phyloP scores from a whole-genome alignment of 2,888 invertebrate genomes.

The Ophion costatus region DNA sequence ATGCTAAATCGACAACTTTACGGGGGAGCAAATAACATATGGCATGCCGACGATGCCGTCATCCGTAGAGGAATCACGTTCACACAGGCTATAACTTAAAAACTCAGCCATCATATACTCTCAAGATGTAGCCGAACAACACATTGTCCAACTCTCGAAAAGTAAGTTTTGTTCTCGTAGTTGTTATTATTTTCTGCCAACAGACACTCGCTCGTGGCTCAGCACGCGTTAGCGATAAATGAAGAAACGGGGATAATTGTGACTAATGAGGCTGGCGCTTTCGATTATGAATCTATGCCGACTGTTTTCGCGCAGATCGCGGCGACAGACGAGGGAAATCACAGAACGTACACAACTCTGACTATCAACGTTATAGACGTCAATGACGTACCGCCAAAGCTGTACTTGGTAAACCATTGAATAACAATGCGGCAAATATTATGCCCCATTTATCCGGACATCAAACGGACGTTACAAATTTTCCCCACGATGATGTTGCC shows the following conservation, averaged over 20 bases:
- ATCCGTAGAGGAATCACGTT: no score
- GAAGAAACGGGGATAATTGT: slow-evolving; percentile 85
- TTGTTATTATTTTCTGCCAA: background rate
- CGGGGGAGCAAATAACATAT: no score
- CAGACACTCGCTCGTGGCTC: slow-evolving; percentile 86
- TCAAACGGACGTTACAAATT: background rate
- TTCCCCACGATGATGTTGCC: background rate
- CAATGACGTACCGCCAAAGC: slow-evolving; percentile 89
- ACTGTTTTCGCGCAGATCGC: slow-evolving; percentile 84
- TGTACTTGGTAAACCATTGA: slow-evolving; percentile 84
- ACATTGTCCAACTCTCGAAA: background rate
- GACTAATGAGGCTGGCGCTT: slow-evolving; percentile 85
- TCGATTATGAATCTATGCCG: slow-evolving; percentile 87
- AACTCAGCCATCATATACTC: no score
- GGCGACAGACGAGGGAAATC: slow-evolving; percentile 81
- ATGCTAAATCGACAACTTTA: no score
- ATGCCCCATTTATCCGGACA: slow-evolving; percentile 36
- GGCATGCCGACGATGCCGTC: no score
- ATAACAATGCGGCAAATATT: background rate
- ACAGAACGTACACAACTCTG: slow-evolving; percentile 85
- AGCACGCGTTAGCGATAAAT: slow-evolving; percentile 84
- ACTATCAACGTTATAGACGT: slow-evolving; percentile 88
- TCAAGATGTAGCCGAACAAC: no score
- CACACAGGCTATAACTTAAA: no score
- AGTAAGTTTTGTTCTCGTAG: slow-evolving; percentile 46